A percentile compares a stretch with the other conserved stretches of the same genome.
Evolutionary conservation across 2,797 vertebrate species (phyloP).

Genomic region (Semaprochilodus insignis): DNA sequence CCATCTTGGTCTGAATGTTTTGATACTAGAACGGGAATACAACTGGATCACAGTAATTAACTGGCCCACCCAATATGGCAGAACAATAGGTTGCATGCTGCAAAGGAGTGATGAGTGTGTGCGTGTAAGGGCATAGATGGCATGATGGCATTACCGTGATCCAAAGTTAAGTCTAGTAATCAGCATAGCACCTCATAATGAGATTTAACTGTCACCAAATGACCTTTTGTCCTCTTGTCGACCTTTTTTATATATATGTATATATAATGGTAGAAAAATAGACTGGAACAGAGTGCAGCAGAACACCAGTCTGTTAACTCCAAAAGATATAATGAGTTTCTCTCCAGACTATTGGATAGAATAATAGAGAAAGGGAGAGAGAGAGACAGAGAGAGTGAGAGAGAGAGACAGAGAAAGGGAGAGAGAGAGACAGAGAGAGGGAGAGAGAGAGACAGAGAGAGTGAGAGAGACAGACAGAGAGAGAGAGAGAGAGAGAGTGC

Average conservation of each 20-base stretch:
- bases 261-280: constrained; percentile 64
- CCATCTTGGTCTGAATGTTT: no score
- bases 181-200: background rate
- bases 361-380: constrained; percentile 53
- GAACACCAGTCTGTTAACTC: no score
- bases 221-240: background rate
- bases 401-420: constrained; percentile 22
- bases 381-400: constrained; percentile 53
- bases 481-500: constrained; percentile 33
- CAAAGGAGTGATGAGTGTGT: background rate
- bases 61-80: no score
- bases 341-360: background rate
- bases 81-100: no score
- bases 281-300: constrained; percentile 48
- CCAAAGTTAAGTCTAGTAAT: background rate
- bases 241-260: background rate
- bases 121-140: background rate
- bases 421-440: background rate
- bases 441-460: no score
- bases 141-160: background rate
- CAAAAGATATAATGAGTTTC: no score
- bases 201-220: background rate
- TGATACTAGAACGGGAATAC: no score
- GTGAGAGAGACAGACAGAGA: no score
- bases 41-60: no score